Conservation (phyloP, 2,888 invertebrate genomes). For the Cryptocheilus praepositus region DNA sequence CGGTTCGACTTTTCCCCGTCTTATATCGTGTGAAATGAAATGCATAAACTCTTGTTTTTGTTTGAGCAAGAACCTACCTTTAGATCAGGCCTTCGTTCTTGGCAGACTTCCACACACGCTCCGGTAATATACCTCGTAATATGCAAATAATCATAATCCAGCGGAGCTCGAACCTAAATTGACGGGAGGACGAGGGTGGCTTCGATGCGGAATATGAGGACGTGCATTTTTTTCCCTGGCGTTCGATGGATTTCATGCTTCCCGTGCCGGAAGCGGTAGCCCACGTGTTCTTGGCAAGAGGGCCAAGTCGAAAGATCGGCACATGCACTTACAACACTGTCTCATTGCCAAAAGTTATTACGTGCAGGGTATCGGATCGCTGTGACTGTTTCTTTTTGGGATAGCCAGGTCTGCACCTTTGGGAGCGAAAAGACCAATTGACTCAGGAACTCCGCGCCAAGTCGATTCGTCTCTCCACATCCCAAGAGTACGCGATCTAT, state of each 20-base stretch:
- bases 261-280: background rate
- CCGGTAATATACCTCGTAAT: slow-evolving; percentile 56
- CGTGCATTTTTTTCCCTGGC: background rate
- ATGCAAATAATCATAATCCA: slow-evolving; percentile 61
- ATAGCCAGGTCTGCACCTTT: too few relatives aligned
- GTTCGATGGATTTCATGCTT: background rate
- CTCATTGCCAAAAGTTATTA: slow-evolving; percentile 1
- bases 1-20: too few relatives aligned
- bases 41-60: too few relatives aligned
- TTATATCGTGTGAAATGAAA: too few relatives aligned
- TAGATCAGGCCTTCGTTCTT: slow-evolving; percentile 27
- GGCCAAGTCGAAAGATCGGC: background rate
- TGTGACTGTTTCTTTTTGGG: too few relatives aligned
- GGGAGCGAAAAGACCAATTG: too few relatives aligned
- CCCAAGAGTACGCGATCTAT: too few relatives aligned
- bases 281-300: slow-evolving; percentile 6
- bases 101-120: slow-evolving; percentile 61
- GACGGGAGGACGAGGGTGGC: background rate
- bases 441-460: too few relatives aligned
- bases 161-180: slow-evolving; percentile 32
- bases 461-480: too few relatives aligned
- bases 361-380: too few relatives aligned
- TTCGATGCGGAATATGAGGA: slow-evolving; percentile 1
- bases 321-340: background rate
- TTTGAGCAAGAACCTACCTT: too few relatives aligned